Evolutionary conservation across 2,888 invertebrate species (phyloP).

Genomic region (Athalia cordata): DNA sequence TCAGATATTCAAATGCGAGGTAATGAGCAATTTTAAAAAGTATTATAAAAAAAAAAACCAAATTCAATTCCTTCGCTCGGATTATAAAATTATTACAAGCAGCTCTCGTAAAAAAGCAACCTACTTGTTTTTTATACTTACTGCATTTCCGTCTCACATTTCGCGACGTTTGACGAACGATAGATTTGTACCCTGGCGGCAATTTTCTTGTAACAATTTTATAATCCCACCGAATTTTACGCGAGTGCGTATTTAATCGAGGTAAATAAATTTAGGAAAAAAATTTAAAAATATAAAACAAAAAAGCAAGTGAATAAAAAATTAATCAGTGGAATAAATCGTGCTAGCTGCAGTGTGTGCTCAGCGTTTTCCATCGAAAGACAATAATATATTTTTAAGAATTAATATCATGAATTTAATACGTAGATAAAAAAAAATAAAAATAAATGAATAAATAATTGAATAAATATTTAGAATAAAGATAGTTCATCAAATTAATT

Average conservation of each 20-base stretch:
- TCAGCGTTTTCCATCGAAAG: constrained; percentile 70
- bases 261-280: neutral
- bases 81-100: constrained; percentile 15
- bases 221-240: neutral
- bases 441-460: constrained; percentile 47
- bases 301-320: neutral
- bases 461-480: constrained; percentile 7
- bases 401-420: constrained; percentile 54
- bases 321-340: constrained; percentile 20
- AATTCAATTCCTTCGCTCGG: constrained; percentile 17
- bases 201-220: constrained; percentile 15
- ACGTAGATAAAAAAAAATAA: constrained; percentile 57
- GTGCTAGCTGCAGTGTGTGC: constrained; percentile 54
- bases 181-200: neutral
- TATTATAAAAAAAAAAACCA: constrained; percentile 41
- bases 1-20: constrained; percentile 1
- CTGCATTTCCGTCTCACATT: no score
- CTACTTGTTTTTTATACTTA: no score
- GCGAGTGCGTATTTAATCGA: constrained; percentile 1
- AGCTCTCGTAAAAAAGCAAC: neutral
- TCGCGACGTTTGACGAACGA: neutral
- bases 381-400: constrained; percentile 74
- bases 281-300: neutral
- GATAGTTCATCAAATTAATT: constrained; percentile 7
- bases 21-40: constrained; percentile 7